phyloP scores from a whole-genome alignment of 2,888 invertebrate genomes.

The Lomographa bimaculata region DNA sequence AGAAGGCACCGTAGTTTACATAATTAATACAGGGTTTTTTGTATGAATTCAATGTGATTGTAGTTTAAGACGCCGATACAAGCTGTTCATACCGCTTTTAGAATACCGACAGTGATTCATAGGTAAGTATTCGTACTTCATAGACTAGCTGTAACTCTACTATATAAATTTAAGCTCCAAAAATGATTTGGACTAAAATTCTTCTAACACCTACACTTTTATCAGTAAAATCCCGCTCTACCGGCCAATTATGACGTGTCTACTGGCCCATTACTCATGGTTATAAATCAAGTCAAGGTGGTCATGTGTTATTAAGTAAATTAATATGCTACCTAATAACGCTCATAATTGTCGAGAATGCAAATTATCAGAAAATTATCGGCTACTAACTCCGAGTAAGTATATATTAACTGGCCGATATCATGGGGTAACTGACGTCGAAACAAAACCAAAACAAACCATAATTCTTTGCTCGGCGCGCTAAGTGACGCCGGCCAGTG shows the following conservation, averaged over 20 bases:
- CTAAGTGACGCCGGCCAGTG: slow-evolving; percentile 48
- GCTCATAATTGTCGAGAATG: slow-evolving; percentile 27
- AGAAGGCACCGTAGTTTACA: slow-evolving; percentile 70
- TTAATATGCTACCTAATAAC: slow-evolving; percentile 28
- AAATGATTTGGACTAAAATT: slow-evolving; percentile 19
- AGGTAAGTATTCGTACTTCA: slow-evolving; percentile 59
- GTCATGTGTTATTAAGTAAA: slow-evolving; percentile 24
- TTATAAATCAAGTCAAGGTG: slow-evolving; percentile 23
- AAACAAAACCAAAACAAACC: slow-evolving; percentile 60
- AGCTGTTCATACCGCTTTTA: slow-evolving; percentile 75
- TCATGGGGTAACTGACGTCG: slow-evolving; percentile 42
- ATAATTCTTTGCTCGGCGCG: slow-evolving; percentile 51
- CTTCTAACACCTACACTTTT: slow-evolving; percentile 28
- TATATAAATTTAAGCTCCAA: slow-evolving; percentile 37
- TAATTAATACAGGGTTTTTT: slow-evolving; percentile 83
- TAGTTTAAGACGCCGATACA: slow-evolving; percentile 77
- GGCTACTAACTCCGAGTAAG: slow-evolving; percentile 32
- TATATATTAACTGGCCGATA: slow-evolving; percentile 41
- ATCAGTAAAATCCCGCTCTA: slow-evolving; percentile 39
- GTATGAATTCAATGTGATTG: slow-evolving; percentile 84
- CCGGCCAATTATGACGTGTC: slow-evolving; percentile 33
- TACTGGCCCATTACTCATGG: slow-evolving; percentile 37
- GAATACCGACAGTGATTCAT: slow-evolving; percentile 66
- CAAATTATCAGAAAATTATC: slow-evolving; percentile 39
- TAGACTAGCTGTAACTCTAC: slow-evolving; percentile 20